Percentiles rank a stretch among this genome's conserved stretches.
Evolutionary conservation across 2,888 invertebrate genomes (phyloP).

Genomic region (Melanophora roralis): DNA sequence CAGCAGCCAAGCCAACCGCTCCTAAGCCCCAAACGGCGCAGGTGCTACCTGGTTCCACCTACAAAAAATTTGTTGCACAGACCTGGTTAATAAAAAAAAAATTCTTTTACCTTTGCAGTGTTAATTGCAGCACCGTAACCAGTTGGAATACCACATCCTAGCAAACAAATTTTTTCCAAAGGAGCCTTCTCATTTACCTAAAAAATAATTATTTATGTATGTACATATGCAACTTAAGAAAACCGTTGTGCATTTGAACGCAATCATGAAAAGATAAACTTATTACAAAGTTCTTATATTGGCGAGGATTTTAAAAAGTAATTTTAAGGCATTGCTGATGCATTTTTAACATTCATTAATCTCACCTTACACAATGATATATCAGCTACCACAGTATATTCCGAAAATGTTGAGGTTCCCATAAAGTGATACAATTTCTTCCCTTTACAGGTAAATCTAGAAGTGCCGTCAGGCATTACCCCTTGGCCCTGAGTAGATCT

Average conservation of each 20-base stretch:
- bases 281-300: too few relatives aligned
- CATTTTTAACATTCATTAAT: not conserved
- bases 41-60: conserved; percentile 90
- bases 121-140: conserved; percentile 97
- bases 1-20: conserved; percentile 93
- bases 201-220: not conserved
- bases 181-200: conserved; percentile 87
- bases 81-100: too few relatives aligned
- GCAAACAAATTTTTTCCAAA: conserved; percentile 90
- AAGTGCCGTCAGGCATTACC: conserved; percentile 94
- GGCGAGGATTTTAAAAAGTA: too few relatives aligned
- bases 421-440: conserved; percentile 92
- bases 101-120: conserved; percentile 82
- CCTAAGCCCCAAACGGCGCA: conserved; percentile 97
- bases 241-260: too few relatives aligned
- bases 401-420: conserved; percentile 97
- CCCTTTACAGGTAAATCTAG: conserved; percentile 83
- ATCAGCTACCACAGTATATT: conserved; percentile 96
- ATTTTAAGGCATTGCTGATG: too few relatives aligned
- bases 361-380: conserved; percentile 95
- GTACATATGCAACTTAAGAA: not conserved
- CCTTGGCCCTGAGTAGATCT: conserved; percentile 91
- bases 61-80: conserved; percentile 65
- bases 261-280: too few relatives aligned
- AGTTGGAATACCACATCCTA: conserved; percentile 96